A percentile compares a stretch with the other conserved stretches of the same genome.
Evolutionary conservation across 2,888 invertebrate genomes (phyloP).

Genomic region (Endotricha flammealis): DNA sequence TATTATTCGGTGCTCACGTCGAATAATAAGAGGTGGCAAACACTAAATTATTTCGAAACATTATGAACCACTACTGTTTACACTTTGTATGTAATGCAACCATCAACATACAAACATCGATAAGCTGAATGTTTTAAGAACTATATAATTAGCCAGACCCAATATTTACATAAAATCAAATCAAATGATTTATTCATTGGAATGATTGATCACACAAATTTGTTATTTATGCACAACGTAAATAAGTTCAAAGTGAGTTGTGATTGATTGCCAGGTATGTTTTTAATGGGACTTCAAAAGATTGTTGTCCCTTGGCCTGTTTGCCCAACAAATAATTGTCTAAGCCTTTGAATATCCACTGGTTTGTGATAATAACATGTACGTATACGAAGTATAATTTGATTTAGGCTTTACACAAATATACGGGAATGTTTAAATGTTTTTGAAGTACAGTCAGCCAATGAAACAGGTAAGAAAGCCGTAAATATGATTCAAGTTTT

Average conservation of each 20-base stretch:
- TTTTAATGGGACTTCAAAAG: conserved; percentile 11
- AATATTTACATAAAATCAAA: conserved; percentile 31
- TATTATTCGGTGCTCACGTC: too few relatives aligned
- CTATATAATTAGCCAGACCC: not conserved
- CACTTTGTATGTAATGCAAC: too few relatives aligned
- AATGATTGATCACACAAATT: conserved; percentile 47
- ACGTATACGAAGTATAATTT: not conserved
- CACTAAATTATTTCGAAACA: too few relatives aligned
- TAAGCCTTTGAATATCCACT: conserved; percentile 1
- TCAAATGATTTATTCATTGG: conserved; percentile 33
- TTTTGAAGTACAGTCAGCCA: too few relatives aligned
- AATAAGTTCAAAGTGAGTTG: conserved; percentile 13
- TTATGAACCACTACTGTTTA: too few relatives aligned
- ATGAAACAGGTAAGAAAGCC: too few relatives aligned
- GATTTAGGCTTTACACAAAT: too few relatives aligned
- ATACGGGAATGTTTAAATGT: too few relatives aligned
- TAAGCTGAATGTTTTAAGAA: too few relatives aligned
- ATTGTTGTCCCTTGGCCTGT: conserved; percentile 1
- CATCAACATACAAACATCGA: too few relatives aligned
- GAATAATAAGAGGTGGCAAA: too few relatives aligned
- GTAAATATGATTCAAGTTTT: too few relatives aligned
- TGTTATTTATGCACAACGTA: conserved; percentile 28
- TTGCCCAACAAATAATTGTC: not conserved
- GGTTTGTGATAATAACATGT: not conserved
- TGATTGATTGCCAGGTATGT: conserved; percentile 12